These are phyloP conservation scores for Leptopilina syphax DNA, from an alignment of 2,888 invertebrate genomes.

Conservation along the genomic window DNA sequence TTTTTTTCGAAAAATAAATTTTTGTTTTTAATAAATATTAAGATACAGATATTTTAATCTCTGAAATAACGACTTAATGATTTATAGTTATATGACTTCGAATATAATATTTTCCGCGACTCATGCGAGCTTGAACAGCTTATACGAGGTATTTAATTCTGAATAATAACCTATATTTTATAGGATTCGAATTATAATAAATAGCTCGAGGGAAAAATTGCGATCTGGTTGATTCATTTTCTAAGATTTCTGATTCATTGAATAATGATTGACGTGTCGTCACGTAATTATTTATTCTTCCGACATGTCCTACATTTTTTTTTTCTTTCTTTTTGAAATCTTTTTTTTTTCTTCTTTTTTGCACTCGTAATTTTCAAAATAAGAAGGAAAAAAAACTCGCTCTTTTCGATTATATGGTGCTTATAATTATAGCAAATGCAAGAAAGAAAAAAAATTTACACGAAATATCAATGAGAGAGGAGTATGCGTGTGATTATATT, in stretches of 20 bases:
- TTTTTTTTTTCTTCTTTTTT: too few relatives aligned
- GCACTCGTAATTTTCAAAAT: too few relatives aligned
- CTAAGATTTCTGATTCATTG: constrained; percentile 35
- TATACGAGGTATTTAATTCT: constrained; percentile 1
- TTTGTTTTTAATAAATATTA: too few relatives aligned
- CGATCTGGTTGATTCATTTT: constrained; percentile 32
- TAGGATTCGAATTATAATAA: constrained; percentile 14
- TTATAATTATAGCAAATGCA: too few relatives aligned
- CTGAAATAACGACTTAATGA: constrained; percentile 19
- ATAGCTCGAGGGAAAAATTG: constrained; percentile 28
- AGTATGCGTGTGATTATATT: neutral
- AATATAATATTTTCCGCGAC: neutral
- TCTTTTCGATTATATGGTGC: too few relatives aligned
- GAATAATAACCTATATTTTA: constrained; percentile 34
- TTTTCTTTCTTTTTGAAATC: too few relatives aligned
- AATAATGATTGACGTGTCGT: constrained; percentile 36
- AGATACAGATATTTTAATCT: neutral
- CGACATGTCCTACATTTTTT: constrained; percentile 16
- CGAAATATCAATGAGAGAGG: too few relatives aligned
- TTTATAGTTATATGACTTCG: neutral
- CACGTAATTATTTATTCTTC: constrained; percentile 23
- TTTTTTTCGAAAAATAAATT: too few relatives aligned
- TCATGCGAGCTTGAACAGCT: neutral
- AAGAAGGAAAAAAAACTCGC: too few relatives aligned
- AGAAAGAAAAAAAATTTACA: too few relatives aligned